Evolutionary conservation across 2,888 invertebrate genomes (phyloP).

Genomic region (Formica aserva): DNA sequence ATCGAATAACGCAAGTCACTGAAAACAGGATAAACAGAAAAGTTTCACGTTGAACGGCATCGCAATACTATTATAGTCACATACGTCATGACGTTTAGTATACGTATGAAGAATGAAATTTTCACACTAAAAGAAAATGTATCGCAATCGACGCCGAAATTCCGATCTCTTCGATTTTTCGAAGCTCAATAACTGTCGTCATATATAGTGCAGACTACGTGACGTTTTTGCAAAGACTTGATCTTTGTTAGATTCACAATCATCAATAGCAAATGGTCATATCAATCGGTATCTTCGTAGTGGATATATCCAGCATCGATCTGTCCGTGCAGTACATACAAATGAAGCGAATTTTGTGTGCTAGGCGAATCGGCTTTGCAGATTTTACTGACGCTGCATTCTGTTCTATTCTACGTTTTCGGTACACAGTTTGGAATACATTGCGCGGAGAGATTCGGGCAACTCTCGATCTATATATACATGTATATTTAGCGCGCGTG

Average conservation of each 20-base stretch:
- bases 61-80: neutral
- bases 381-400: slow-evolving; percentile 26
- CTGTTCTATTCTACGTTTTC: neutral
- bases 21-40: neutral
- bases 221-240: slow-evolving; percentile 5
- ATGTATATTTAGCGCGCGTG: neutral
- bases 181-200: slow-evolving; percentile 12
- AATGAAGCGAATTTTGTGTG: slow-evolving; percentile 16
- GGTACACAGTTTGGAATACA: neutral
- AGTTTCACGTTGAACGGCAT: neutral
- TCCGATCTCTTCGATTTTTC: neutral
- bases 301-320: slow-evolving; percentile 9
- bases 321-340: neutral
- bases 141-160: neutral
- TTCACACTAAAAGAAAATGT: neutral
- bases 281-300: slow-evolving; percentile 10
- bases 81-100: neutral
- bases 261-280: slow-evolving; percentile 33
- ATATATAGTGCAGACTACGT: neutral
- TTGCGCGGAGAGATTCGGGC: neutral
- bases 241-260: slow-evolving; percentile 20
- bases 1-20: neutral
- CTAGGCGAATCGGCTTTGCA: slow-evolving; percentile 26
- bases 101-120: neutral
- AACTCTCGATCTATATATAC: neutral